Evolutionary conservation across 2,113 vertebrate species (phyloP).

Genomic region (Aegithalos caudatus): DNA sequence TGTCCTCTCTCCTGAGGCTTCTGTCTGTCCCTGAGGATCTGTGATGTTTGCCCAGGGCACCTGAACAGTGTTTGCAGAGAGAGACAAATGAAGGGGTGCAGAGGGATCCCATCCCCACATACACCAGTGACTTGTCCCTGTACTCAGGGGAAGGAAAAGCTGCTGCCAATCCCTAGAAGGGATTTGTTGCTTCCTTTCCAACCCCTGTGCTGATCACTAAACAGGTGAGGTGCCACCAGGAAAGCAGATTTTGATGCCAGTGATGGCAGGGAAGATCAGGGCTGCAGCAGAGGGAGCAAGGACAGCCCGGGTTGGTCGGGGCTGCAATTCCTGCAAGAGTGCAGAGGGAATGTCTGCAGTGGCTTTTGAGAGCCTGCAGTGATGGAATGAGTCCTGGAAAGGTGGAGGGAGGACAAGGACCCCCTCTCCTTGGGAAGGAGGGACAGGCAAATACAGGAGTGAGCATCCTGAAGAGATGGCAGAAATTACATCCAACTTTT

Average conservation of each 20-base stretch:
- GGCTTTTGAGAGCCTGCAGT: neutral
- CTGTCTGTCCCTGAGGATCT: neutral
- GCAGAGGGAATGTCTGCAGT: neutral
- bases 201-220: neutral
- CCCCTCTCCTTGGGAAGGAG: neutral
- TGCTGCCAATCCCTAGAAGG: neutral
- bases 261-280: neutral
- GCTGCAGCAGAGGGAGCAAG: neutral
- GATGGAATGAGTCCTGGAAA: neutral
- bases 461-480: neutral
- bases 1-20: neutral
- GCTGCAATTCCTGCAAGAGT: neutral
- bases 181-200: neutral
- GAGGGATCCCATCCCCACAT: accelerated
- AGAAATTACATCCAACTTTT: neutral
- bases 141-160: neutral
- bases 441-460: neutral
- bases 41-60: neutral
- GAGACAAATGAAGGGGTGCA: neutral
- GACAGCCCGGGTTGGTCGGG: neutral
- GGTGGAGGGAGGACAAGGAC: neutral
- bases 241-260: neutral
- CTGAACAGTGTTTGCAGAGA: neutral
- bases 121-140: accelerated
- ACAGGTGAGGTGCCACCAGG: neutral